Base-by-base conservation (phyloP, 2,113 vertebrate genomes). In the Sander vitreus region DNA sequence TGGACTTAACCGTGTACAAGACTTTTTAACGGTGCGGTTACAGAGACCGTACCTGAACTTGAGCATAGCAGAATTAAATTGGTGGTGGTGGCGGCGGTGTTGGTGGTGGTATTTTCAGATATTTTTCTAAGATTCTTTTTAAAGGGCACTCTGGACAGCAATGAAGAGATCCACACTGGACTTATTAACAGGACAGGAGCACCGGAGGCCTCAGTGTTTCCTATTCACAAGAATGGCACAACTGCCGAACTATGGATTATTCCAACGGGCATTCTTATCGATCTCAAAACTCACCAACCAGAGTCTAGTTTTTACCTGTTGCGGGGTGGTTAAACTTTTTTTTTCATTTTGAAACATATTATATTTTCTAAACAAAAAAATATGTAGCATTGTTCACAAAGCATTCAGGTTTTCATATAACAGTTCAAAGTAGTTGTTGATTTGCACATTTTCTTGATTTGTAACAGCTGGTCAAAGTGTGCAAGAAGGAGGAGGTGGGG, bases 341-440 rank as follows among this genome's bases (percentile, higher is more conserved):
- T 89, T 93, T 86, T 57, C 80, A 85, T 94, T 94, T 94, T 91
- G 78, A 91, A 94, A 89, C 88, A 85, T 94, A 92, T 91, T 94
- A 85, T 89, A 94, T 93, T 94, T 94, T 95, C 91, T 94, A 91
- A 94, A 92, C 89, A 88, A 85, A 12, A 12, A 81, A 93, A 96
- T 96, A 98, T 98, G 97, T 98, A 98, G 97, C 97, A 98, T 96
- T 95, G 95, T 96, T 96, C 95, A 96, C 96, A 93, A 95, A 96
- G 95, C 95, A 96, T 96, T 96, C 95, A 96, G 96, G 95, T 96
- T 95, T 95, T 94, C 93, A 92, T 94, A 89, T 90, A 92, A 93
- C 88, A 92, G 91, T 92, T 90, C 85, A 92, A 91, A 94, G 88
- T 92, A 91, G 91, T 94, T 62, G 90, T 93, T 94, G 87, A 93